phyloP scores from a whole-genome alignment of 2,888 invertebrate genomes.

The Plagodis pulveraria region DNA sequence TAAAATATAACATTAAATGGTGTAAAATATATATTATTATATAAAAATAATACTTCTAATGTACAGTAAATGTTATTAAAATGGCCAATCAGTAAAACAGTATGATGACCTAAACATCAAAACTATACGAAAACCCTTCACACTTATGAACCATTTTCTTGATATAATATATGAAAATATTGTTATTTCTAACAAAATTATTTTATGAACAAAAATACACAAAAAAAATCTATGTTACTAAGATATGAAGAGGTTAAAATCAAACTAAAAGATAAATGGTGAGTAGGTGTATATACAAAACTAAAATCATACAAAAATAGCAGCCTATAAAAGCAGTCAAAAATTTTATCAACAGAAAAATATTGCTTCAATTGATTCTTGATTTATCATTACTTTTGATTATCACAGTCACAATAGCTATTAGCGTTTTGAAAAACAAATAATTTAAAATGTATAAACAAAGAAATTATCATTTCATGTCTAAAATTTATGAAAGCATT shows the following conservation, averaged over 20 bases:
- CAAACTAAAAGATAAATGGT: background rate
- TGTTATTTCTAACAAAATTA: background rate
- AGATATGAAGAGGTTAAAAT: conserved; percentile 1
- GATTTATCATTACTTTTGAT: conserved; percentile 1
- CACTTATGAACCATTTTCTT: too few relatives aligned
- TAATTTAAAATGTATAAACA: too few relatives aligned
- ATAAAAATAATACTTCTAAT: too few relatives aligned
- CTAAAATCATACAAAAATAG: conserved; percentile 12
- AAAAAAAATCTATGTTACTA: background rate
- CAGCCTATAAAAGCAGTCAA: conserved; percentile 10
- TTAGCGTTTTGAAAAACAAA: background rate
- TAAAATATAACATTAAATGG: background rate
- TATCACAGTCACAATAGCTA: conserved; percentile 15
- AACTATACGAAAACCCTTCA: too few relatives aligned
- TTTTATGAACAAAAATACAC: background rate
- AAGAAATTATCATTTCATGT: too few relatives aligned
- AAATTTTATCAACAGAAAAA: background rate
- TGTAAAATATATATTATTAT: too few relatives aligned
- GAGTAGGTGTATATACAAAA: background rate
- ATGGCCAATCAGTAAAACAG: too few relatives aligned
- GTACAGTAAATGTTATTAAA: too few relatives aligned
- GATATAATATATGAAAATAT: too few relatives aligned
- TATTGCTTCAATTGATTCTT: background rate
- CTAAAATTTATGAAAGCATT: too few relatives aligned
- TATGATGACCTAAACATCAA: too few relatives aligned